Evolutionary conservation across 2,888 invertebrate species (phyloP).

Genomic region (Nemoura dubitans): DNA sequence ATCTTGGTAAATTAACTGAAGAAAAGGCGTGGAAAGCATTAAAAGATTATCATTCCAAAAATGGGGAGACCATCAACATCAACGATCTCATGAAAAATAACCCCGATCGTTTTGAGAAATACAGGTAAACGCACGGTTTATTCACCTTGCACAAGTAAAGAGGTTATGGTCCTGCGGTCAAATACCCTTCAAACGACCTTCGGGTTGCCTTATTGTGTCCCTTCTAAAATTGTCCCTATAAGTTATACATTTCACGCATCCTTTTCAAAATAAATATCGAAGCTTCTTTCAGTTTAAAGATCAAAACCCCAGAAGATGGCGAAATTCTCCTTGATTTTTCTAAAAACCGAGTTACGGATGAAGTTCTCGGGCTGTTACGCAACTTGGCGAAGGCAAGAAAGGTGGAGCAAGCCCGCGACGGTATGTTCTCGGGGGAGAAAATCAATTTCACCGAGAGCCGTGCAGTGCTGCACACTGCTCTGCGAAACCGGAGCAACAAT

Average conservation of each 20-base stretch:
- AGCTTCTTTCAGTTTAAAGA: slow-evolving; percentile 69
- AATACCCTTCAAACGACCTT: slow-evolving; percentile 51
- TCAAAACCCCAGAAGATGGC: slow-evolving; percentile 86
- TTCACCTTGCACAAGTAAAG: neutral
- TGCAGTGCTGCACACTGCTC: slow-evolving; percentile 93
- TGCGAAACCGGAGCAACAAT: slow-evolving; percentile 83
- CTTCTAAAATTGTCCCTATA: neutral
- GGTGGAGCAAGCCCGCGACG: slow-evolving; percentile 85
- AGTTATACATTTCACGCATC: neutral
- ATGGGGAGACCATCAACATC: slow-evolving; percentile 81
- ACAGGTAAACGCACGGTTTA: slow-evolving; percentile 71
- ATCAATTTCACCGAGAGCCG: slow-evolving; percentile 98
- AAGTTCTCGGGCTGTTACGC: slow-evolving; percentile 77
- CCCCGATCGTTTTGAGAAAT: slow-evolving; percentile 84
- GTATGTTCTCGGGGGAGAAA: slow-evolving; percentile 92
- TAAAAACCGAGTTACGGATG: slow-evolving; percentile 89
- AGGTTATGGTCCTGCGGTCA: neutral
- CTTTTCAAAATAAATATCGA: too few species aligned
- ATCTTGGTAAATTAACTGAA: slow-evolving; percentile 62
- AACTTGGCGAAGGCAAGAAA: slow-evolving; percentile 79
- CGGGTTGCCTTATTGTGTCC: too few species aligned
- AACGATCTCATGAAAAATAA: slow-evolving; percentile 83
- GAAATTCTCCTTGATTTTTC: slow-evolving; percentile 95
- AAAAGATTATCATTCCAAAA: slow-evolving; percentile 75
- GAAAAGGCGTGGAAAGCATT: slow-evolving; percentile 81